Base-by-base conservation (phyloP, 2,888 invertebrate species). In the Tortrix viridana region DNA sequence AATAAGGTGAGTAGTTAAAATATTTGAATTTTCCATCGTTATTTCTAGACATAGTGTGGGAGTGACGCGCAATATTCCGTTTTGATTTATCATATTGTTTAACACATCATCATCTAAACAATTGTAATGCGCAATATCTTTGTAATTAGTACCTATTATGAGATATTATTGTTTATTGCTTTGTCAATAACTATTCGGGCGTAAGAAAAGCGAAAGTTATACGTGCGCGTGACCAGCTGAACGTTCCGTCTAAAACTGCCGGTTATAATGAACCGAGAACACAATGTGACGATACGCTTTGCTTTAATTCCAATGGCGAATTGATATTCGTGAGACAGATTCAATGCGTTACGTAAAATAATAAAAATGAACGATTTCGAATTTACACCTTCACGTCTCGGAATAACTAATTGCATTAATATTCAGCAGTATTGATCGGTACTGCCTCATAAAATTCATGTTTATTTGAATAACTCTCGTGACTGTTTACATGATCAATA, bases 1-100 rank as follows among this genome's bases (percentile, higher is more conserved):
- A 81, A 88, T 87, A 88, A 76, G 88, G 89, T 74, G 82, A 80
- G 84, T 89, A 88, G 89, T 90, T 89, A 88, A 85, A n/a, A 82
- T 86, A 80, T 82, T 84, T 83, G 79, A 88, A 77, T 89, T 90
- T 89, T 89, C 88, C 87, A 84, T 76, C 79, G 79, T 85, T 86
- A 83, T 84, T 81, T 78, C 79, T 78, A 81, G 81, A 74, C 71
- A 67, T 48, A 80, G 32, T 74, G 89, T 89, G 82, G 88, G 89
- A 76, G 86, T 74, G 72, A 72, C 77, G 78, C 80, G 74, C 74
- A 82, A 76, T 81, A 77, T 77, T 74, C 70, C 72, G 72, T 76
- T 32, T 32, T 83, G 79, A 84, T 80, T 78, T 79, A 77, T 80
- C 66, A 66, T 70, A 69, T 73, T 71, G 74, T 75, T 74, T 63